Conservation (phyloP, 2,797 vertebrate genomes). For the Urophycis tenuis region DNA sequence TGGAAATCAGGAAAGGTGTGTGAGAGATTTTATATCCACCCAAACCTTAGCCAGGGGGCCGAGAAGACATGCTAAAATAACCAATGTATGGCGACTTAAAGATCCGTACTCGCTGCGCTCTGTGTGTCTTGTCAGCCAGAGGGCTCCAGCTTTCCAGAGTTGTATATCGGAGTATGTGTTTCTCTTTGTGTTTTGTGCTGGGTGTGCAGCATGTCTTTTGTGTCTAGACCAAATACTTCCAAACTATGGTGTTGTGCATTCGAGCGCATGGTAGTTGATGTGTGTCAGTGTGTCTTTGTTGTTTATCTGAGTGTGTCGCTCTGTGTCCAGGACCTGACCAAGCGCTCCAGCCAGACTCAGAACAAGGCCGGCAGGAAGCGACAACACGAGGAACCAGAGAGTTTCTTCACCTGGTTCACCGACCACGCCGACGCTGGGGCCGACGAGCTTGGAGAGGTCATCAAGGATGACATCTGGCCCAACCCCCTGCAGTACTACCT, state of each 20-base stretch:
- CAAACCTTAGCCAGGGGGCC: not conserved
- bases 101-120: too few relatives aligned
- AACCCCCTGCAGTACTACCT: constrained; percentile 97
- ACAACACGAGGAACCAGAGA: constrained; percentile 98
- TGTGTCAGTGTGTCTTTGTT: too few relatives aligned
- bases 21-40: not conserved
- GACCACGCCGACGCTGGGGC: constrained; percentile 96
- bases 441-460: constrained; percentile 94
- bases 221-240: constrained; percentile 88
- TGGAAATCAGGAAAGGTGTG: constrained; percentile 98
- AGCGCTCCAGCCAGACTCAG: constrained; percentile 91
- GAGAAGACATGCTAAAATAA: not conserved
- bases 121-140: not conserved
- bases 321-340: constrained; percentile 86
- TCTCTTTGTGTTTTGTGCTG: not conserved
- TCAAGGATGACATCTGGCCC: constrained; percentile 98
- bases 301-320: not conserved
- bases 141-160: not conserved
- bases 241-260: too few relatives aligned
- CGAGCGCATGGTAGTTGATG: not conserved
- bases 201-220: not conserved
- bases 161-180: not conserved
- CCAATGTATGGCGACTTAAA: too few relatives aligned
- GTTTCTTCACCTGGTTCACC: constrained; percentile 99
- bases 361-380: constrained; percentile 98